Evolutionary conservation across 2,888 invertebrate genomes (phyloP).

Genomic region (Cantharis flavilabris): DNA sequence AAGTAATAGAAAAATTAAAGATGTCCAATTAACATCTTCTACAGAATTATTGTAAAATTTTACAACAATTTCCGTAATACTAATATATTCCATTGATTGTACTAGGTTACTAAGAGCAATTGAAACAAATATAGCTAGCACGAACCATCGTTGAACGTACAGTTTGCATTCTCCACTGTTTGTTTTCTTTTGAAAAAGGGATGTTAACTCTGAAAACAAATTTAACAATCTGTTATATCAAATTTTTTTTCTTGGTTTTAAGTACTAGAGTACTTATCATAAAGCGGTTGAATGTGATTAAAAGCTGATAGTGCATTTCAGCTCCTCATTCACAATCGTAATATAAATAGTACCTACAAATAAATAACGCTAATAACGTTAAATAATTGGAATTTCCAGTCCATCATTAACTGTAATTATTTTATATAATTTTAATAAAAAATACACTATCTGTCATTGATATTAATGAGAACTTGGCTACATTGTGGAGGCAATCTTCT

Average conservation of each 20-base stretch:
- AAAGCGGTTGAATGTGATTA: too few relatives aligned
- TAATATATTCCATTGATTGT: not conserved
- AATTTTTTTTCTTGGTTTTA: too few relatives aligned
- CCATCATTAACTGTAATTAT: too few relatives aligned
- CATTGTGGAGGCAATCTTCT: not conserved
- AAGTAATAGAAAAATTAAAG: not conserved
- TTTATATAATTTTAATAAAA: not conserved
- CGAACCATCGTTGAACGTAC: not conserved
- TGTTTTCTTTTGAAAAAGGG: not conserved
- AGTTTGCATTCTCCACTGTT: not conserved
- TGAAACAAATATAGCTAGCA: not conserved
- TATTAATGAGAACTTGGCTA: not conserved
- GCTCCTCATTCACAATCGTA: too few relatives aligned
- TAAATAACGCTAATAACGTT: too few relatives aligned
- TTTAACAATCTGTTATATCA: too few relatives aligned
- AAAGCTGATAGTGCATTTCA: too few relatives aligned
- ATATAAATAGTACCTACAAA: too few relatives aligned
- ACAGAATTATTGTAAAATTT: not conserved
- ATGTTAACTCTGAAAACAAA: not conserved
- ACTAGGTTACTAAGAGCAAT: not conserved
- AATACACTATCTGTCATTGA: not conserved
- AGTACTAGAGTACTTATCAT: too few relatives aligned
- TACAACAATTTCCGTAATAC: not conserved
- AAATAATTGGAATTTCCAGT: too few relatives aligned
- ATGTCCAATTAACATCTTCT: not conserved